Evolutionary conservation across 2,797 vertebrate species (phyloP).

Genomic region (Liparis tanakae): DNA sequence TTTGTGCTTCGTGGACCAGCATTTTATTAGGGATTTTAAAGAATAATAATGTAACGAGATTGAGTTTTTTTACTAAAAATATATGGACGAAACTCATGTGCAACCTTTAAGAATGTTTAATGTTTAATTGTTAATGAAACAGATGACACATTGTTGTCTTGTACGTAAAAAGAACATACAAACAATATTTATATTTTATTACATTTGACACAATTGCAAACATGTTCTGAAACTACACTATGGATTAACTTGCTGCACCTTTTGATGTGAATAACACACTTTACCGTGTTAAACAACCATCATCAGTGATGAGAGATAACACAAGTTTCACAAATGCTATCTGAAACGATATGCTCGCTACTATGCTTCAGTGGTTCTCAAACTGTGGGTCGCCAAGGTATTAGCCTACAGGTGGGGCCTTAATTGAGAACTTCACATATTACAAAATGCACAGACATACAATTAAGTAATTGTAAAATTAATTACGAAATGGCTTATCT

Average conservation of each 20-base stretch:
- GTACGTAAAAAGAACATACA: neutral
- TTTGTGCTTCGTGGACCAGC: constrained; percentile 17
- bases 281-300: neutral
- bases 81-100: constrained; percentile 8
- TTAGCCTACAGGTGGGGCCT: no score
- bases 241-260: neutral
- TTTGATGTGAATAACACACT: neutral
- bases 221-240: neutral
- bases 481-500: no score
- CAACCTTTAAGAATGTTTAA: constrained; percentile 6
- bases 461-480: no score
- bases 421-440: no score
- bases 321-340: neutral
- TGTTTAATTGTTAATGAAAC: neutral
- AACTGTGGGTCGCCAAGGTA: no score
- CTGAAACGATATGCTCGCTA: neutral
- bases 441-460: no score
- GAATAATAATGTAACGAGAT: constrained; percentile 12
- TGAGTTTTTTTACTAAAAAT: neutral
- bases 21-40: constrained; percentile 17
- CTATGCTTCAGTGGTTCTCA: neutral
- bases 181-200: neutral
- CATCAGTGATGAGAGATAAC: neutral
- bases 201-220: neutral
- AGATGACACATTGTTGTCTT: neutral